phyloP scores from a whole-genome alignment of 30 jellyfish, hydroid and myxozoan genomes.

The Aurelia coerulea region DNA sequence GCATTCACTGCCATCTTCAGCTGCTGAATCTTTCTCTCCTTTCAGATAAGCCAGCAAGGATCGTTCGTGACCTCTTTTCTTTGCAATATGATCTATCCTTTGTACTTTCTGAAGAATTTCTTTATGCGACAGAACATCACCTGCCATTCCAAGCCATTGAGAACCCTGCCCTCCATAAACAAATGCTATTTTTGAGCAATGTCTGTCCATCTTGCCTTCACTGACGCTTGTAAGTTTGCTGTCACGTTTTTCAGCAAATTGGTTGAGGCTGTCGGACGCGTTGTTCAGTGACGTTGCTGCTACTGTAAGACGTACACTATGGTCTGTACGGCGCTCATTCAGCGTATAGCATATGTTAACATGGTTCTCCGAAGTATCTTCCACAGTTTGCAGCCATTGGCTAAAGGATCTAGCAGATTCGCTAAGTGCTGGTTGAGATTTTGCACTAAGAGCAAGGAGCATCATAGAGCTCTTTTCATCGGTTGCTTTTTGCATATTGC shows the following conservation, averaged over 20 bases:
- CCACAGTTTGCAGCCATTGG: constrained; percentile 47
- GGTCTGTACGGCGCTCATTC: constrained; percentile 57
- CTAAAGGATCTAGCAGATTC: constrained; percentile 53
- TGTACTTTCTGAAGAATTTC: neutral
- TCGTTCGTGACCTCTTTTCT: constrained; percentile 48
- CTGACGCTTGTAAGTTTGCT: constrained; percentile 12
- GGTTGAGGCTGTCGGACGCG: constrained; percentile 19
- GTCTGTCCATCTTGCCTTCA: constrained; percentile 35
- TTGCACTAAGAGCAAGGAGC: constrained; percentile 48
- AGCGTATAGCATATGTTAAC: constrained; percentile 40
- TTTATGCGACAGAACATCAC: constrained; percentile 36
- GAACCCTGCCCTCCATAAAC: constrained; percentile 83
- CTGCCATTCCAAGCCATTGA: constrained; percentile 86
- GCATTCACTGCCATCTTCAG: constrained; percentile 20
- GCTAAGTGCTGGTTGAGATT: constrained; percentile 38
- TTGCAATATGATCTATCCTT: constrained; percentile 36
- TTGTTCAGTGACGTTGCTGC: constrained; percentile 24
- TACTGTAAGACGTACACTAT: constrained; percentile 54
- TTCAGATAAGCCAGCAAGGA: constrained; percentile 48
- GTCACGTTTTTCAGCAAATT: constrained; percentile 26
- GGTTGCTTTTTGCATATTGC: neutral
- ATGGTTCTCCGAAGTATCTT: constrained; percentile 27
- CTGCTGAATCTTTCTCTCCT: constrained; percentile 16
- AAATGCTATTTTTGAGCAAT: constrained; percentile 48
- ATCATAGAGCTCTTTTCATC: constrained; percentile 10